phyloP scores from a whole-genome alignment of 2,797 vertebrate species.

The Babyrousa celebensis region DNA sequence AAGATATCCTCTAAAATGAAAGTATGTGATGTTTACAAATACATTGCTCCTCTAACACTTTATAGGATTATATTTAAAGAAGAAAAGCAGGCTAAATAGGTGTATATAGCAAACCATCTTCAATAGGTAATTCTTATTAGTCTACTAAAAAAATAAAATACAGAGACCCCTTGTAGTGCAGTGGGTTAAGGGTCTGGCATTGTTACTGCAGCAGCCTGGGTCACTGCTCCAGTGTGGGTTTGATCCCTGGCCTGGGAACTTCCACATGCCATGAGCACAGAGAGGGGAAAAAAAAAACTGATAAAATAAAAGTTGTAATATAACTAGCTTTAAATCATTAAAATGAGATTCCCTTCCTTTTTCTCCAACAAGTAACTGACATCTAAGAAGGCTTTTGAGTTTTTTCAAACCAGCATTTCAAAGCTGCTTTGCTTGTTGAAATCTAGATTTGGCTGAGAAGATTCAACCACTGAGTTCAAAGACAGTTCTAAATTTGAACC shows the following conservation, averaged over 20 bases:
- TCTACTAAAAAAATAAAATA: background rate
- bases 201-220: no score
- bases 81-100: background rate
- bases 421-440: conserved; percentile 65
- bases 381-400: conserved; percentile 75
- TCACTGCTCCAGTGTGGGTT: no score
- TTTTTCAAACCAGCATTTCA: conserved; percentile 76
- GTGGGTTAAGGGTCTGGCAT: no score
- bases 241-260: no score
- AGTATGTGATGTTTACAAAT: background rate
- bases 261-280: no score
- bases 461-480: conserved; percentile 77
- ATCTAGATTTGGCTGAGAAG: conserved; percentile 70
- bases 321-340: conserved; percentile 32
- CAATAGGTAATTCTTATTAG: background rate
- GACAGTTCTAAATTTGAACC: conserved; percentile 73
- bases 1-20: background rate
- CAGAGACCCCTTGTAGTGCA: no score
- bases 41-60: background rate
- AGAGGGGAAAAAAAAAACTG: no score
- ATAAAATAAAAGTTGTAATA: conserved; percentile 9
- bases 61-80: background rate
- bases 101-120: background rate
- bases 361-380: conserved; percentile 24
- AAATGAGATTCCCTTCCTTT: conserved; percentile 24